These are phyloP conservation scores for Pseudobourletiella spinata DNA, from an alignment of 1,140 invertebrate species.

Conservation along the genomic window DNA sequence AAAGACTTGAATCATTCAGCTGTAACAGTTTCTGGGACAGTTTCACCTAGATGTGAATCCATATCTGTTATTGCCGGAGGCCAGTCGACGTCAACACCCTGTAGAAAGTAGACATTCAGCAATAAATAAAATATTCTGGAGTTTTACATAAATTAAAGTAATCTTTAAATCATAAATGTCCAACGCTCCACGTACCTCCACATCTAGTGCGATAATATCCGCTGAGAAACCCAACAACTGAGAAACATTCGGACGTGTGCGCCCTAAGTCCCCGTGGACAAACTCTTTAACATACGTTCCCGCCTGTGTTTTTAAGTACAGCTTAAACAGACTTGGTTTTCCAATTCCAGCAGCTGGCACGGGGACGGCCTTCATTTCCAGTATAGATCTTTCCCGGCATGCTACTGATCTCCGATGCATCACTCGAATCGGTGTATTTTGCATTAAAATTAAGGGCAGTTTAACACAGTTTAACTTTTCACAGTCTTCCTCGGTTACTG, in stretches of 20 bases:
- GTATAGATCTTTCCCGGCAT: slow-evolving; percentile 46
- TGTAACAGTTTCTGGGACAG: too few relatives aligned
- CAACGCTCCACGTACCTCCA: slow-evolving; percentile 49
- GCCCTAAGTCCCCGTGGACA: slow-evolving; percentile 86
- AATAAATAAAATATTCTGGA: background rate
- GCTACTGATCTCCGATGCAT: slow-evolving; percentile 61
- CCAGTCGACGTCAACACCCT: slow-evolving; percentile 25
- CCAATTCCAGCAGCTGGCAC: slow-evolving; percentile 36
- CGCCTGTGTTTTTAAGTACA: slow-evolving; percentile 74
- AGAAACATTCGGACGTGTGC: slow-evolving; percentile 66
- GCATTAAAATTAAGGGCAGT: slow-evolving; percentile 42
- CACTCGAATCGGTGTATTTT: slow-evolving; percentile 75
- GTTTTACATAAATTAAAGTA: background rate
- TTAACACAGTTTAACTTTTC: slow-evolving; percentile 44
- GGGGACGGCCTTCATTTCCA: slow-evolving; percentile 19
- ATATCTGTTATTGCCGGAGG: slow-evolving; percentile 18
- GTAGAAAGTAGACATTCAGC: background rate
- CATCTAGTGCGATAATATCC: slow-evolving; percentile 59
- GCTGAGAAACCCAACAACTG: slow-evolving; percentile 48
- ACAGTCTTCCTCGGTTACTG: slow-evolving; percentile 43
- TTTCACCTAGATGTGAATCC: too few relatives aligned
- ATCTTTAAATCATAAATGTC: background rate
- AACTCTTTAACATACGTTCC: slow-evolving; percentile 97
- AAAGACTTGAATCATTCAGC: too few relatives aligned
- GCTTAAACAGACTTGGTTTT: slow-evolving; percentile 49